These are phyloP conservation scores for Pycnonotus jocosus DNA, from an alignment of 2,113 vertebrate genomes.

Conservation along the genomic window DNA sequence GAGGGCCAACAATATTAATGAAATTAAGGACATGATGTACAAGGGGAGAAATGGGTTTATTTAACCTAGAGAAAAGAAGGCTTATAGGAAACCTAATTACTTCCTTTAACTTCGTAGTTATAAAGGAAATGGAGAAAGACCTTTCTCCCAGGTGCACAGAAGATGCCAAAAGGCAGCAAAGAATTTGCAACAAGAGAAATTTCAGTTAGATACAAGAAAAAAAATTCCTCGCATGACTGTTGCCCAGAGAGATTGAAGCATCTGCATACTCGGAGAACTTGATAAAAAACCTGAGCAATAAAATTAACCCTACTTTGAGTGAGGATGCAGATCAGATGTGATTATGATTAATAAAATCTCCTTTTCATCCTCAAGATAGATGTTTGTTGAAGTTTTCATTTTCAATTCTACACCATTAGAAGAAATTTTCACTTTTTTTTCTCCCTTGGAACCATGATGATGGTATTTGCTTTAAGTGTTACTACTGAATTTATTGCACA, in stretches of 20 bases:
- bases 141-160: neutral
- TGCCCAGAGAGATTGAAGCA: neutral
- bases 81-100: neutral
- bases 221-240: neutral
- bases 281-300: neutral
- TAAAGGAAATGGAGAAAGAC: neutral
- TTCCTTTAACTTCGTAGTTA: neutral
- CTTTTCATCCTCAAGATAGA: neutral
- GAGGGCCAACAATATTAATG: neutral
- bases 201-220: neutral
- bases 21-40: neutral
- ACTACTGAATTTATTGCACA: neutral
- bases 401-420: neutral
- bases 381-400: neutral
- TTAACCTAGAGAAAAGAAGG: neutral
- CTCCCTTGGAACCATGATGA: neutral
- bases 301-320: neutral
- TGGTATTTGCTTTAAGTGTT: neutral
- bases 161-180: neutral
- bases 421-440: neutral
- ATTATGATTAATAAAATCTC: neutral
- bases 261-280: neutral
- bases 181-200: neutral
- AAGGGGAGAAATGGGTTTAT: neutral
- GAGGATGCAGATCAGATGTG: neutral